Conservation (phyloP, 2,113 vertebrate species). For the Odobenus rosmarus region DNA sequence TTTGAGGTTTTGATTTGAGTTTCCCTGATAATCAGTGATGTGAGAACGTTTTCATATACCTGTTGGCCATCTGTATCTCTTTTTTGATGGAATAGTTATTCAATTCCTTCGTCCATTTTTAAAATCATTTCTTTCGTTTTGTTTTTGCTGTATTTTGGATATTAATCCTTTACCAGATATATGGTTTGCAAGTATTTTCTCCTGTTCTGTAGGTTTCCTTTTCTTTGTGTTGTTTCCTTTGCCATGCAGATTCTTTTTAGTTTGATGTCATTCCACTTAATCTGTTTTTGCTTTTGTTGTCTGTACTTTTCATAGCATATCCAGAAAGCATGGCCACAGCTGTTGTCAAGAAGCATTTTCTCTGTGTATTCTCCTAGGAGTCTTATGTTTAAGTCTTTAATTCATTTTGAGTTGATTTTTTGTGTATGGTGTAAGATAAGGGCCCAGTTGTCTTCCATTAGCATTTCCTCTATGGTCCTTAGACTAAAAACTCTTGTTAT, state of each 20-base stretch:
- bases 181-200: neutral
- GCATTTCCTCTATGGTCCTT: neutral
- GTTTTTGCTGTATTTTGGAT: neutral
- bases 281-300: neutral
- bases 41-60: neutral
- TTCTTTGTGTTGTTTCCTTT: neutral
- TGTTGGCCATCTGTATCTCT: neutral
- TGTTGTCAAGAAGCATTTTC: neutral
- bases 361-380: neutral
- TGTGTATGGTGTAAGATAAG: neutral
- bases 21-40: neutral
- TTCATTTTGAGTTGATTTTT: slow-evolving; percentile 17
- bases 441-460: neutral
- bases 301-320: neutral
- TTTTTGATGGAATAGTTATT: neutral
- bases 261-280: neutral
- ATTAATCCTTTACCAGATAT: neutral
- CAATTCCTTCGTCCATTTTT: neutral
- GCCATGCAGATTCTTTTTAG: neutral
- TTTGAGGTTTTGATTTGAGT: neutral
- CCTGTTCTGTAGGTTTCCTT: neutral
- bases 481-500: neutral
- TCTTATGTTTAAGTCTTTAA: neutral
- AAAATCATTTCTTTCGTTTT: neutral
- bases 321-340: neutral